A percentile compares a stretch with the other conserved stretches of the same genome.
Conservation (phyloP, 2,888 invertebrate genomes). For the Perizoma flavofasciatum region DNA sequence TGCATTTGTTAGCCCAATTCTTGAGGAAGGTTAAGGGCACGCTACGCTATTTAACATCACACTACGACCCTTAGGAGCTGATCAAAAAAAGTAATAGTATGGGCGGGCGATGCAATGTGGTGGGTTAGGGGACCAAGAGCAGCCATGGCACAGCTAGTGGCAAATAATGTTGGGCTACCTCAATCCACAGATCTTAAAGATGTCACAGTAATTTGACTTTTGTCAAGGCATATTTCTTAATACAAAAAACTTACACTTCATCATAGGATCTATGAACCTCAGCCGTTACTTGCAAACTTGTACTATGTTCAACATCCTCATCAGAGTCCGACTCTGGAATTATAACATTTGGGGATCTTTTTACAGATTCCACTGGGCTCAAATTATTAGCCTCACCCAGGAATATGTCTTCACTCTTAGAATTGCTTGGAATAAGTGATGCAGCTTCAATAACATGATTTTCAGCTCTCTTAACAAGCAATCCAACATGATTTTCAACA, state of each 20-base stretch:
- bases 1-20: too few relatives aligned
- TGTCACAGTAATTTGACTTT: too few relatives aligned
- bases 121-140: too few relatives aligned
- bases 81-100: too few relatives aligned
- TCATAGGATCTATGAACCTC: slow-evolving; percentile 62
- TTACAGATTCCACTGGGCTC: slow-evolving; percentile 3
- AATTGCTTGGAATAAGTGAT: slow-evolving; percentile 7
- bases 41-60: too few relatives aligned
- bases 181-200: too few relatives aligned
- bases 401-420: slow-evolving; percentile 45
- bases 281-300: slow-evolving; percentile 55
- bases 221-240: too few relatives aligned
- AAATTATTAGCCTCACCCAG: slow-evolving; percentile 8
- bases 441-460: neutral
- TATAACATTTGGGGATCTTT: slow-evolving; percentile 41
- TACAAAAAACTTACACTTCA: slow-evolving; percentile 51
- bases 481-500: slow-evolving; percentile 13
- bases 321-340: slow-evolving; percentile 70
- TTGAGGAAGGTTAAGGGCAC: too few relatives aligned
- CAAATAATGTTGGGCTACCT: too few relatives aligned
- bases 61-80: too few relatives aligned
- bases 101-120: too few relatives aligned
- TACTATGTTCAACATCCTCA: slow-evolving; percentile 44
- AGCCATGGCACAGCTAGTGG: too few relatives aligned
- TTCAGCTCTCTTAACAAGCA: slow-evolving; percentile 4